Conservation (phyloP, 2,888 invertebrate genomes). For the Drosophila buzzatii region DNA sequence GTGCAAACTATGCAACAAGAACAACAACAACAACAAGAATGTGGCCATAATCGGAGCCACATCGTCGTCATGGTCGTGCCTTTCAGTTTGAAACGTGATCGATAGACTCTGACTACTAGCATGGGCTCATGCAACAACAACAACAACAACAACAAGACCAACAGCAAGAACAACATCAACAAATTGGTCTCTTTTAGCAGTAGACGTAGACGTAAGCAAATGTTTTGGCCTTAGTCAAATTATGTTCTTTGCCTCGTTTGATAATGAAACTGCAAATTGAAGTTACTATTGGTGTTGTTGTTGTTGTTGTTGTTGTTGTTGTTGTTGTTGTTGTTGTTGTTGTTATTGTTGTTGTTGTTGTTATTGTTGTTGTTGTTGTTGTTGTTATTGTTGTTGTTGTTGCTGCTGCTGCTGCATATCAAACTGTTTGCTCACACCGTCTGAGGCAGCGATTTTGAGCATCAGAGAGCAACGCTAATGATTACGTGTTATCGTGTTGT, state of each 20-base stretch:
- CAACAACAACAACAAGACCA: slow-evolving; percentile 7
- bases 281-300: slow-evolving; percentile 30
- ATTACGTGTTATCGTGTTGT: slow-evolving; percentile 83
- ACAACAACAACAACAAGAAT: slow-evolving; percentile 34
- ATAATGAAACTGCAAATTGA: slow-evolving; percentile 76
- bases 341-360: slow-evolving; percentile 18
- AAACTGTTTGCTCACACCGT: slow-evolving; percentile 75
- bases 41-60: slow-evolving; percentile 56
- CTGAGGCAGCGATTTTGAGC: slow-evolving; percentile 25
- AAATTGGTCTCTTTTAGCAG: slow-evolving; percentile 67
- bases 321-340: slow-evolving; percentile 21
- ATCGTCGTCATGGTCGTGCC: slow-evolving; percentile 66
- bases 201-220: slow-evolving; percentile 49
- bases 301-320: slow-evolving; percentile 17
- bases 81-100: slow-evolving; percentile 82
- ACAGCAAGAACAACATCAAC: slow-evolving; percentile 48
- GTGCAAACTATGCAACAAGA: slow-evolving; percentile 61
- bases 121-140: slow-evolving; percentile 38
- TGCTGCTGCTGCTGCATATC: slow-evolving; percentile 30
- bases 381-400: too few relatives aligned
- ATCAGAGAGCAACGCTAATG: slow-evolving; percentile 70
- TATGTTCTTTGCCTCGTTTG: slow-evolving; percentile 80
- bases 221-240: slow-evolving; percentile 73
- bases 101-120: slow-evolving; percentile 82
- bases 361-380: slow-evolving; percentile 18